Base-by-base conservation (phyloP, 2,888 invertebrate species). In the Chrysotoxum bicinctum region DNA sequence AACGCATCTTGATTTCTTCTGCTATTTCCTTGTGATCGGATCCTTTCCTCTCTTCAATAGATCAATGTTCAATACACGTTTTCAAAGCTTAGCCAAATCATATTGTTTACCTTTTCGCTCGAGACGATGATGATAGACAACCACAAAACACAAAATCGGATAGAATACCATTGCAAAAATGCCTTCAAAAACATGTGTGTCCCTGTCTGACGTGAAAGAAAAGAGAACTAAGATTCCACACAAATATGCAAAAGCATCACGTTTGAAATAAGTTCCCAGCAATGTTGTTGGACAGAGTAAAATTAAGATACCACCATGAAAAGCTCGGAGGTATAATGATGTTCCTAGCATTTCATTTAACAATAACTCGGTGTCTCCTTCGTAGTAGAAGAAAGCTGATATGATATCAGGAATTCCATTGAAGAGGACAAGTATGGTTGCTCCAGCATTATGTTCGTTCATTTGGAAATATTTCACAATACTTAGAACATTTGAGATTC, bases 271-370 rank as follows among this genome's bases (percentile, higher is more conserved):
- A 14, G 19, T 45, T 5, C 70, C 45, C 2, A 66, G 32, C 8
- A 84, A 48, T 4, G 40, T 54, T 3, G 21, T 30, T 9, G 83
- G 83, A 23, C 30, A 32, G 10, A 64, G 32, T 0, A 12, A 6
- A 14, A 83, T 69, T 9, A 84, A 16, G 3, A 84, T 19, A 16
- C 79, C 83, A 21, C 54, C 40, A 14, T 79, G 79, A 52, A 84
- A 75, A 54, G 74, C 74, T 68, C 69, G 48, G 2, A 79, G 35
- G 35, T 66, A 84, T 1, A 79, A 35, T 14, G 43, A 23, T 2
- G 69, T 74, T 23, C 83, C 83, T 5, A 84, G 12, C 74, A 75
- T 84, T 66, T 79, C 69, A n/a, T 78, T 79, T 0, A 79, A 40
- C 5, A 74, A 2, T 26, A 79, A 4, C 9, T 75, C 83, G 2